A percentile compares a stretch with the other conserved stretches of the same genome.
phyloP scores from a whole-genome alignment of 2,888 invertebrate genomes.

The Acanthoscelides obtectus region DNA sequence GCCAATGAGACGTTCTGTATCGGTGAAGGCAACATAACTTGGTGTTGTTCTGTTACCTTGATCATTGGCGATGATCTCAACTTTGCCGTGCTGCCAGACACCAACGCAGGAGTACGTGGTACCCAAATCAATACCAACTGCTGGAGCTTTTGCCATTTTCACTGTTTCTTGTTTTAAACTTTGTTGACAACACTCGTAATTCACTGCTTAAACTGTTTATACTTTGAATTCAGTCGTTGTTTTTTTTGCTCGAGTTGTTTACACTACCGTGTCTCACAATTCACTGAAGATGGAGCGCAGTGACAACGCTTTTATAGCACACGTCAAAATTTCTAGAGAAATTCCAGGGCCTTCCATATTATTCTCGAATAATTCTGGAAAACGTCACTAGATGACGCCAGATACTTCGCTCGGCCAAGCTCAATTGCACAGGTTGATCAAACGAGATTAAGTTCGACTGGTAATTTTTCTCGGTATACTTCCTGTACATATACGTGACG shows the following conservation, averaged over 20 bases:
- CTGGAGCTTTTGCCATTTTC: constrained; percentile 47
- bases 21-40: constrained; percentile 70
- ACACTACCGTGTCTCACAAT: not conserved
- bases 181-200: not conserved
- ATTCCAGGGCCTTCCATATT: not conserved
- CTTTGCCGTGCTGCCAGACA: constrained; percentile 76
- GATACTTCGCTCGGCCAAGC: not conserved
- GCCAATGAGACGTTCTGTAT: constrained; percentile 63
- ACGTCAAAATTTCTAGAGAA: not conserved
- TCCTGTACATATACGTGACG: too few species aligned
- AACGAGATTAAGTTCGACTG: not conserved
- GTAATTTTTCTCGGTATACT: too few species aligned
- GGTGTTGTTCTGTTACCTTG: constrained; percentile 82
- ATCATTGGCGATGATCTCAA: constrained; percentile 83
- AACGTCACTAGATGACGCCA: not conserved
- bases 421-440: not conserved
- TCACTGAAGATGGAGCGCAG: not conserved
- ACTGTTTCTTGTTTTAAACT: not conserved
- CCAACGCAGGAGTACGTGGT: constrained; percentile 85
- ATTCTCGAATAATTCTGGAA: not conserved
- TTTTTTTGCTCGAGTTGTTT: not conserved
- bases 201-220: not conserved
- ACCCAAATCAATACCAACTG: constrained; percentile 78
- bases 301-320: not conserved
- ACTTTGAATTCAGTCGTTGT: not conserved